Base-by-base conservation (phyloP, 2,797 vertebrate genomes). In the Rhabdomys pumilio region DNA sequence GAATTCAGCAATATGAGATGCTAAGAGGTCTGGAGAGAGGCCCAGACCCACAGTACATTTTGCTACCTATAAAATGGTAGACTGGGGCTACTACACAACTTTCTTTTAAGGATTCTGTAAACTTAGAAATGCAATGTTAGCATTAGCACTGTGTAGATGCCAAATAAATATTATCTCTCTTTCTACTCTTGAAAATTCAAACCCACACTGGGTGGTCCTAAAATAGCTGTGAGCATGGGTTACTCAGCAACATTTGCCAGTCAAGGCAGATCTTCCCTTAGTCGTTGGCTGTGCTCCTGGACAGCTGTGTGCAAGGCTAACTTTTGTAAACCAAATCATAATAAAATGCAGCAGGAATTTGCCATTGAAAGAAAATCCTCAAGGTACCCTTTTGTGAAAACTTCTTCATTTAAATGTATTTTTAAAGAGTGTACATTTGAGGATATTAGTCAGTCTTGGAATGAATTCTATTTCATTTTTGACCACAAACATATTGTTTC, bases 171-270 rank as follows among this genome's bases (percentile, higher is more conserved):
- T 72, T 89, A 57, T 83, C 41, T 96, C n/a, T 95, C 61, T 96
- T 44, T 94, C 44, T 26, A 82, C 72, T 87, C 75, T 41, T 72
- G 44, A 91, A 92, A 97, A 95, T 44, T 47, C 94, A 95, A 95
- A 96, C 92, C 90, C 93, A 94, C 96, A 94, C 96, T 91, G 93
- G 69, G 94, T 95, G 95, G 94, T 91, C 93, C 87, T 83, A 95
- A 97, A 96, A 97, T 87, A 96, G 94, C 86, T 86, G 73, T 75
- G 76, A 89, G 76, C 73, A 55, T 47, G 72, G 79, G 91, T 96
- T 93, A 83, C 95, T 96, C 76, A 93, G 97, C 94, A 97, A 65
- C 69, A 97, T 95, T 93, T 97, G 91, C 75, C 83, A 79, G 95
- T 96, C 82, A 38, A 89, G 93, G 93, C 82, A 91, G 91, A 82